Evolutionary conservation across 1,140 invertebrate species (phyloP).

Genomic region (Calephelis nemesis): DNA sequence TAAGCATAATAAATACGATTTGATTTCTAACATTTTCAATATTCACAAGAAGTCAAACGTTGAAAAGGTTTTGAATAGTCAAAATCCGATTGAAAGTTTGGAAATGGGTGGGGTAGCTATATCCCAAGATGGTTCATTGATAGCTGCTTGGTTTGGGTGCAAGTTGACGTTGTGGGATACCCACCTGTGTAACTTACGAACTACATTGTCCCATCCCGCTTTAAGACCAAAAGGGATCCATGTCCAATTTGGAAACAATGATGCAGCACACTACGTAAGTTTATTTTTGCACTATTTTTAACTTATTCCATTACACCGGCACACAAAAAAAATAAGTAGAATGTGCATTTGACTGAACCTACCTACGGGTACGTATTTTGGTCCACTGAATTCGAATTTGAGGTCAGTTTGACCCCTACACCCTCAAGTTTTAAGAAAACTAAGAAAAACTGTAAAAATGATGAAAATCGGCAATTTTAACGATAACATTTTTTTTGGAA

Average conservation of each 20-base stretch:
- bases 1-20: constrained; percentile 36
- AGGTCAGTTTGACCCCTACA: too few species aligned
- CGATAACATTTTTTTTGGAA: too few species aligned
- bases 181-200: constrained; percentile 57
- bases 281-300: constrained; percentile 1
- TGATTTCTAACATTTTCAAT: constrained; percentile 55
- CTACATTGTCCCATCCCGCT: constrained; percentile 64
- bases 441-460: too few species aligned
- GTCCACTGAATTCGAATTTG: too few species aligned
- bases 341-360: too few species aligned
- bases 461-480: too few species aligned
- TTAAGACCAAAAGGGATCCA: constrained; percentile 61
- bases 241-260: constrained; percentile 68
- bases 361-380: too few species aligned
- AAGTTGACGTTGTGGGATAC: constrained; percentile 73
- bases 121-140: constrained; percentile 71
- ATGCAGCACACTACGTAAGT: constrained; percentile 76
- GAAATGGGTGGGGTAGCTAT: constrained; percentile 66
- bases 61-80: constrained; percentile 23
- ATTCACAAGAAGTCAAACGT: constrained; percentile 50
- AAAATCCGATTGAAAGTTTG: constrained; percentile 33
- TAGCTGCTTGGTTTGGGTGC: constrained; percentile 74
- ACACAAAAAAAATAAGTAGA: too few species aligned
- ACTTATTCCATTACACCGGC: neutral
- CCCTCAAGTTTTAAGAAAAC: too few species aligned